Evolutionary conservation across 2,797 vertebrate genomes (phyloP), one percentile per base, ranked within the genome.

Genomic region (Notoglanidium macrostoma): DNA sequence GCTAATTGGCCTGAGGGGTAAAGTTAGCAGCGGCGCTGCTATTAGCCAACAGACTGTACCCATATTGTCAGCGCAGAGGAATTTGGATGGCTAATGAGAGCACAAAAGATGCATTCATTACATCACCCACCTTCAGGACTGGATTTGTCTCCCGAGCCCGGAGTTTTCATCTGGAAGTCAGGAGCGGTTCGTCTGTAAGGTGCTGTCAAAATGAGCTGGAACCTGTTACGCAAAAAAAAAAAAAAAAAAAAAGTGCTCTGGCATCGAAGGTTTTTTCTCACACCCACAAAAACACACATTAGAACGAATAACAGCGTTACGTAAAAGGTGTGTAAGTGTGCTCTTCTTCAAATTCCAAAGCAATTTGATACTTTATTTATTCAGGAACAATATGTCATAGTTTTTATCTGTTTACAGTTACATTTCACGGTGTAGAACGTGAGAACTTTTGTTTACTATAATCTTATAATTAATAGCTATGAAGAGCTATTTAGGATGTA

Each of bases 1-100:
- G 86, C 87, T 93, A 95, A 95, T 93, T 94, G 92, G 91, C 93
- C 92, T 90, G 90, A 90, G 91, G 92, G 93, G 92, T 93, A 92
- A 83, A 78, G 78, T 40, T 67, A 19, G 84, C 67, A 10, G 84
- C 35, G 14, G 73, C 72, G 83, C 90, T 88, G 90, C 93, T 93
- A 91, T 23, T 90, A 93, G 94, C 93, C 92, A 90, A 87, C 86
- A 87, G 92, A 90, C 91, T 40, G n/a, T 89, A 92, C 90, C 91
- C 83, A 90, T 57, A 87, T 89, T 93, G 91, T 91, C 92, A 91
- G 88, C 87, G 88, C 91, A 88, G 77, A 91, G 87, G 90, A 91
- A 92, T 93, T 90, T 88, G 74, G 86, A 89, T 91, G 85, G 85
- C 92, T 90, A 91, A 89, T 88, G 85, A 80, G 74, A 61, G 80